phyloP scores from a whole-genome alignment of 2,888 invertebrate species.

The Ischnus inquisitorius region DNA sequence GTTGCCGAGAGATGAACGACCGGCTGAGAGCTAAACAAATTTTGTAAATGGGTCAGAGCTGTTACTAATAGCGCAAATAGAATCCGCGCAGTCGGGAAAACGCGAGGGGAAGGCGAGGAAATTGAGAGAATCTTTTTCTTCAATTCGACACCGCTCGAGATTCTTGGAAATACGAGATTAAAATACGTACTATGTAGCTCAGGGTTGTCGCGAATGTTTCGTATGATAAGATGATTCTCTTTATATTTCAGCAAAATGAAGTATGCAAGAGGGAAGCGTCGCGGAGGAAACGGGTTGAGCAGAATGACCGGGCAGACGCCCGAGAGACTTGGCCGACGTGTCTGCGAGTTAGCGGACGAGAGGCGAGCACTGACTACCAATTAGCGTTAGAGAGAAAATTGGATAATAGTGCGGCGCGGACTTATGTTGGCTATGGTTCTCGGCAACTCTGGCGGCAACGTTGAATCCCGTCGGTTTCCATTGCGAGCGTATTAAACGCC shows the following conservation, averaged over 20 bases:
- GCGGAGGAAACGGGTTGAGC: slow-evolving; percentile 6
- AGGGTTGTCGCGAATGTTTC: background rate
- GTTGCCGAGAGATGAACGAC: slow-evolving; percentile 58
- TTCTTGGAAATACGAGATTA: background rate
- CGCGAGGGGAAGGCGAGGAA: slow-evolving; percentile 19
- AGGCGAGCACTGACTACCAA: slow-evolving; percentile 55
- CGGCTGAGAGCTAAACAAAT: slow-evolving; percentile 61
- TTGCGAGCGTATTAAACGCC: no score
- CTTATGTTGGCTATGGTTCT: slow-evolving; percentile 23
- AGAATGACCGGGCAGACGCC: slow-evolving; percentile 29
- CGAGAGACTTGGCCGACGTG: slow-evolving; percentile 18
- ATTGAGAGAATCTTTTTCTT: slow-evolving; percentile 22
- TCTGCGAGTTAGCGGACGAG: slow-evolving; percentile 47
- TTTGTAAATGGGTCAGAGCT: slow-evolving; percentile 63
- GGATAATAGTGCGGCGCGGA: slow-evolving; percentile 51
- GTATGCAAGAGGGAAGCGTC: background rate
- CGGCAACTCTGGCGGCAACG: no score
- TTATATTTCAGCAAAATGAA: slow-evolving; percentile 15
- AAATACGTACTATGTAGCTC: background rate
- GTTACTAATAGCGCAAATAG: slow-evolving; percentile 63
- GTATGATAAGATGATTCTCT: background rate
- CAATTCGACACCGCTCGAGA: background rate
- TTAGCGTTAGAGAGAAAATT: slow-evolving; percentile 62
- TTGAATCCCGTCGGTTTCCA: background rate
- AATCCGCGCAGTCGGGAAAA: slow-evolving; percentile 28